These are phyloP conservation scores for Trypoxylon attenuatum DNA, from an alignment of 2,888 invertebrate genomes.

Conservation along the genomic window DNA sequence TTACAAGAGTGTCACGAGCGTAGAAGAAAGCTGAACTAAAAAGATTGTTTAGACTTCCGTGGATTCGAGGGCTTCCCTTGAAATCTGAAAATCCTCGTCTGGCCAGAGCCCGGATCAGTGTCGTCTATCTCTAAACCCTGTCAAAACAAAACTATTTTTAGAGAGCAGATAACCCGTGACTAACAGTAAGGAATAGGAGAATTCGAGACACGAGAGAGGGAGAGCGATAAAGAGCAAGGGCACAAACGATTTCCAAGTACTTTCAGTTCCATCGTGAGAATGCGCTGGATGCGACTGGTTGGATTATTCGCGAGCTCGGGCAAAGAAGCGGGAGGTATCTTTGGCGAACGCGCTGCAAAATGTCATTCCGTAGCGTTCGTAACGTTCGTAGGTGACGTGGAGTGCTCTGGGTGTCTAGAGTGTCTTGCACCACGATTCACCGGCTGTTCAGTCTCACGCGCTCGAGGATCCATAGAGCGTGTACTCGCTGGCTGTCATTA, in stretches of 20 bases:
- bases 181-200: not conserved
- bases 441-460: slow-evolving; percentile 56
- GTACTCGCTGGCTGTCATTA: slow-evolving; percentile 52
- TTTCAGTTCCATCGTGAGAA: too few relatives aligned
- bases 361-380: slow-evolving; percentile 19
- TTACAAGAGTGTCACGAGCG: not conserved
- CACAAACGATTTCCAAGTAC: too few relatives aligned
- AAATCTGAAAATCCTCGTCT: slow-evolving; percentile 4
- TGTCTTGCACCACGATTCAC: slow-evolving; percentile 44
- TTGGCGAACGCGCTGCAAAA: slow-evolving; percentile 16
- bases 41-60: slow-evolving; percentile 38
- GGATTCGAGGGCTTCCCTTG: slow-evolving; percentile 18
- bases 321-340: slow-evolving; percentile 8
- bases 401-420: slow-evolving; percentile 37
- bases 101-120: slow-evolving; percentile 2
- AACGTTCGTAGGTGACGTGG: slow-evolving; percentile 20
- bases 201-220: not conserved
- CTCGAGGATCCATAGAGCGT: slow-evolving; percentile 46
- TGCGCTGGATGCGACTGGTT: not conserved
- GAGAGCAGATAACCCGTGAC: slow-evolving; percentile 3
- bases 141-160: slow-evolving; percentile 3
- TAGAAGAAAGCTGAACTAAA: too few relatives aligned
- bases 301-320: not conserved
- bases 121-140: slow-evolving; percentile 13
- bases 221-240: too few relatives aligned